These are phyloP conservation scores for Apostichopus japonicus DNA, from an alignment of 35 echinoderm and acorn worm species.

Conservation along the genomic window DNA sequence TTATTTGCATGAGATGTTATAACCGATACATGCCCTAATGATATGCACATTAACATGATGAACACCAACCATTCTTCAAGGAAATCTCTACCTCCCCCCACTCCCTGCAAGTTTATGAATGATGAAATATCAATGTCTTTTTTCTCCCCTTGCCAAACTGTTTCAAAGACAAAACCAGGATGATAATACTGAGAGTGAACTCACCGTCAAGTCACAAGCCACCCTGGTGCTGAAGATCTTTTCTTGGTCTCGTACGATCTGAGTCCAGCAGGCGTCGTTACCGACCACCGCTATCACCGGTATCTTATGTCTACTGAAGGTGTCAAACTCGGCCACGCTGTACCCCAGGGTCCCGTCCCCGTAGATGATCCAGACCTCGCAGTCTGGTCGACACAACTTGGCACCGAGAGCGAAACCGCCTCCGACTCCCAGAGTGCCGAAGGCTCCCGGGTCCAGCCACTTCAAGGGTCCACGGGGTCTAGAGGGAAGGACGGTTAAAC, in stretches of 20 bases:
- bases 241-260: constrained; percentile 88
- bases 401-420: constrained; percentile 97
- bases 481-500: neutral
- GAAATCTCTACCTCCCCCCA: too few species aligned
- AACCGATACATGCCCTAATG: too few species aligned
- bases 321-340: constrained; percentile 98
- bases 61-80: too few species aligned
- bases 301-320: constrained; percentile 82
- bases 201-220: constrained; percentile 87
- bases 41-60: too few species aligned
- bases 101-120: too few species aligned
- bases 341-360: constrained; percentile 95
- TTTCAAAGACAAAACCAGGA: too few species aligned
- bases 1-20: too few species aligned
- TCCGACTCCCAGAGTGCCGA: constrained; percentile 94
- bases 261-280: constrained; percentile 95
- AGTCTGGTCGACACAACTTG: constrained; percentile 86
- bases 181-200: neutral
- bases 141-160: too few species aligned
- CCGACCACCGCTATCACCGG: constrained; percentile 94
- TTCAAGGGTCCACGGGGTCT: constrained; percentile 88
- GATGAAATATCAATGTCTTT: too few species aligned
- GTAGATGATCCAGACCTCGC: constrained; percentile 94
- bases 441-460: constrained; percentile 98
- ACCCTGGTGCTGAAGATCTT: constrained; percentile 82